phyloP scores from a whole-genome alignment of 2,113 vertebrate genomes.

The Dipodomys merriami region DNA sequence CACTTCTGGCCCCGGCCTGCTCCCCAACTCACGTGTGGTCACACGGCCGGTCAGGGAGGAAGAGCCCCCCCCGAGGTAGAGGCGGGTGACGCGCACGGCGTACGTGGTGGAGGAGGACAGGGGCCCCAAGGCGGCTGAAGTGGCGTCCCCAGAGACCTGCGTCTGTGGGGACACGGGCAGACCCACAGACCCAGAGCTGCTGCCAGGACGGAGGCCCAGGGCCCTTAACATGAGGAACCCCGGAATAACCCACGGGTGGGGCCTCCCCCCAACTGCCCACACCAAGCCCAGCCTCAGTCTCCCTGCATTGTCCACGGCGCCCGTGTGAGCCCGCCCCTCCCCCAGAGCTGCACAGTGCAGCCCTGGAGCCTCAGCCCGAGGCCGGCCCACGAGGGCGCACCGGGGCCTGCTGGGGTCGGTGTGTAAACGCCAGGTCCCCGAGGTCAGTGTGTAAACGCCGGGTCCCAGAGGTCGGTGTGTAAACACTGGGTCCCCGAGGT shows the following conservation, averaged over 20 bases:
- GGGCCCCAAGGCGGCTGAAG: constrained; percentile 88
- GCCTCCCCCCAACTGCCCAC: neutral
- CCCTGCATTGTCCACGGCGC: too few relatives aligned
- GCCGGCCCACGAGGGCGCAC: too few relatives aligned
- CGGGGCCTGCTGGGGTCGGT: too few relatives aligned
- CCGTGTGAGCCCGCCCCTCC: neutral
- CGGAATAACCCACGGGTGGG: neutral
- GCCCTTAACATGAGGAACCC: neutral
- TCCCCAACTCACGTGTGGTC: constrained; percentile 92
- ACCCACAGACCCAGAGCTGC: neutral
- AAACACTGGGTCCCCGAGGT: too few relatives aligned
- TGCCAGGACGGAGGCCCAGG: neutral
- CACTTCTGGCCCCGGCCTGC: neutral
- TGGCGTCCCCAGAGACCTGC: constrained; percentile 88
- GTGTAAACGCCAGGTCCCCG: too few relatives aligned
- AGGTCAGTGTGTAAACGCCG: too few relatives aligned
- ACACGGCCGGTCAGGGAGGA: constrained; percentile 89
- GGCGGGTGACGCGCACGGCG: constrained; percentile 88
- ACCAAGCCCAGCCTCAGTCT: neutral
- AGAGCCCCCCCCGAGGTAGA: constrained; percentile 88
- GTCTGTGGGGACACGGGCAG: constrained; percentile 80
- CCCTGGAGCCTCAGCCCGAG: too few relatives aligned
- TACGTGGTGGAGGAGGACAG: constrained; percentile 93
- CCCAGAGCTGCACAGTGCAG: too few relatives aligned
- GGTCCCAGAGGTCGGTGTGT: too few relatives aligned